phyloP scores from a whole-genome alignment of 2,888 invertebrate genomes.

The Unio pictorum region DNA sequence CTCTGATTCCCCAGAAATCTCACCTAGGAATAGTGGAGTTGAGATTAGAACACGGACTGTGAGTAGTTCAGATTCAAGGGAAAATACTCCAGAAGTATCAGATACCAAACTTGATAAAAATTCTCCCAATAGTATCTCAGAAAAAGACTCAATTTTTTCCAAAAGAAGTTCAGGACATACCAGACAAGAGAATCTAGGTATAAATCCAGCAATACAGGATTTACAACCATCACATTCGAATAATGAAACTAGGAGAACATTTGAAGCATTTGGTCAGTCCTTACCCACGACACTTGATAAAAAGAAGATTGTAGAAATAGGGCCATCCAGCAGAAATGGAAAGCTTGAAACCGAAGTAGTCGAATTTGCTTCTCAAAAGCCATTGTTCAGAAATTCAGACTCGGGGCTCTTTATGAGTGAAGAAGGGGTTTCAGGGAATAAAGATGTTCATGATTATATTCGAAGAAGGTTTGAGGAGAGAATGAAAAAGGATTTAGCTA shows the following conservation, averaged over 20 bases:
- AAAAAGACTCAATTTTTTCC: neutral
- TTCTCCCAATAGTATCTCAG: neutral
- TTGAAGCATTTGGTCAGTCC: too few relatives aligned
- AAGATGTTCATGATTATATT: neutral
- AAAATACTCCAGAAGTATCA: too few relatives aligned
- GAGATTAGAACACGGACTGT: conserved; percentile 3
- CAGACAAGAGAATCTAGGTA: neutral
- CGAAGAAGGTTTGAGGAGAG: neutral
- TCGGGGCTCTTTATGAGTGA: neutral
- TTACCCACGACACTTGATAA: neutral
- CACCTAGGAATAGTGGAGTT: conserved; percentile 15
- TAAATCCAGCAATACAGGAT: neutral
- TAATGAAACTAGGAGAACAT: too few relatives aligned
- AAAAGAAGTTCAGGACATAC: neutral
- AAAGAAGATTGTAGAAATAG: conserved; percentile 27
- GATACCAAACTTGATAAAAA: neutral
- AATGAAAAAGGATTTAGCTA: too few relatives aligned
- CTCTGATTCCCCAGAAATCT: conserved; percentile 31
- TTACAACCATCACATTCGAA: too few relatives aligned
- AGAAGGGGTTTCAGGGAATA: neutral
- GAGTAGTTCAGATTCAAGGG: too few relatives aligned
- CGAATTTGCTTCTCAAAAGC: conserved; percentile 41
- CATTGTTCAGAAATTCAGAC: neutral
- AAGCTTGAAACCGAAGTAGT: conserved; percentile 47
- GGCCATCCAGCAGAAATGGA: conserved; percentile 12